These are phyloP conservation scores for Agonopterix subpropinquella DNA, from an alignment of 2,888 invertebrate genomes.

Conservation along the genomic window DNA sequence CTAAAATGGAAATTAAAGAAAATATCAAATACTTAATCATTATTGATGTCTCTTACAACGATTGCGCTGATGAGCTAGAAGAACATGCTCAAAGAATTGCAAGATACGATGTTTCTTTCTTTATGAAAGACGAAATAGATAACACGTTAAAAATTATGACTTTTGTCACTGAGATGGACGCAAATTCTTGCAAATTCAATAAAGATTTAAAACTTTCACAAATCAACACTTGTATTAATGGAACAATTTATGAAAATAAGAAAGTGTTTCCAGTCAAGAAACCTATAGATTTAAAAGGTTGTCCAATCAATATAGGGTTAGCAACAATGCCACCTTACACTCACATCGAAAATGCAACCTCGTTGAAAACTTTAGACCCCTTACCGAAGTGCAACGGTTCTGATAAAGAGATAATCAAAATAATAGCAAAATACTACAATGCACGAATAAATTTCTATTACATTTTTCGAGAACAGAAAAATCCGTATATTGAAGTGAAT, in stretches of 20 bases:
- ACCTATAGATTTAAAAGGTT: constrained; percentile 35
- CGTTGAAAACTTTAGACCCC: constrained; percentile 29
- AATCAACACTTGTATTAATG: constrained; percentile 34
- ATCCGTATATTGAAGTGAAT: constrained; percentile 18
- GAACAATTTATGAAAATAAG: constrained; percentile 14
- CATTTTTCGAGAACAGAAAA: constrained; percentile 30
- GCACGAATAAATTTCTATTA: constrained; percentile 35
- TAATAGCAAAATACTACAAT: constrained; percentile 42
- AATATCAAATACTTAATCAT: constrained; percentile 30
- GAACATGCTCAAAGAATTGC: constrained; percentile 19
- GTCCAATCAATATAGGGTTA: constrained; percentile 44
- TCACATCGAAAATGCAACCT: constrained; percentile 23
- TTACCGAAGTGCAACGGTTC: constrained; percentile 31
- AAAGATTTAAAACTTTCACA: constrained; percentile 12
- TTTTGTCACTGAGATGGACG: constrained; percentile 31
- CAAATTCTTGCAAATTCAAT: constrained; percentile 25
- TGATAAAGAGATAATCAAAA: constrained; percentile 49
- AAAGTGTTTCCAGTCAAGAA: constrained; percentile 33
- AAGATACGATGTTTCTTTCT: constrained; percentile 30
- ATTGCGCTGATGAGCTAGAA: constrained; percentile 16
- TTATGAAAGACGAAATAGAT: constrained; percentile 17
- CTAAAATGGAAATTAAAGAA: constrained; percentile 16
- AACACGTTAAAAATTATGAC: constrained; percentile 21
- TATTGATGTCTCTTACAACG: constrained; percentile 13
- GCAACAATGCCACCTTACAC: constrained; percentile 40